Evolutionary conservation across 1,140 invertebrate species (phyloP), one percentile per base, ranked within the genome.

Genomic region (Drosophila athabasca): DNA sequence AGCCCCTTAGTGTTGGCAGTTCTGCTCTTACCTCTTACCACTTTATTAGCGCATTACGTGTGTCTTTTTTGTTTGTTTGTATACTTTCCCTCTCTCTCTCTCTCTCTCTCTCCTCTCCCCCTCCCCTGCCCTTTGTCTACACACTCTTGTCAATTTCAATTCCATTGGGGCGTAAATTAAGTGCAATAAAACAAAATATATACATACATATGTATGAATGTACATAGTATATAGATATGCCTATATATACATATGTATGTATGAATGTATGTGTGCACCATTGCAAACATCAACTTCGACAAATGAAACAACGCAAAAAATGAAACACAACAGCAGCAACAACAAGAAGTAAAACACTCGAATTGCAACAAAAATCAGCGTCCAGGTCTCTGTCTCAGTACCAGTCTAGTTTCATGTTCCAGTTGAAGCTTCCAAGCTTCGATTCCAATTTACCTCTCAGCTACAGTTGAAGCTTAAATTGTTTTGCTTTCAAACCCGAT

Each of bases 81-180:
- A 67, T 67, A 39, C 48, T 39, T 26, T 19, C 26, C 31, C 41
- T 52, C 24, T 49, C 31, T 53, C 69, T 51, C 26, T 19, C n/a
- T 24, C 46, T 43, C 48, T 60, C 53, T 51, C 9, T 19, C 22
- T 31, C 11, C 9, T n/a, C 31, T 44, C 13, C 19, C 8, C 13
- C 29, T 9, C 35, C 35, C 31, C 9, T 4, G 9, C 43, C 50
- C 57, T 44, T 43, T 44, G 0, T 4, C 11, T 4, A 13, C 11
- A 39, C 35, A 39, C 62, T 26, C 41, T 75, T 49, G 53, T 52
- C 61, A 58, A 81, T 85, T 74, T 57, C 53, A 52, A 76, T 84
- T 73, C 51, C 61, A 87, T 75, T 39, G 77, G 82, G 76, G 49
- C 62, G 73, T 74, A 87, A 87, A 85, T 78, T 78, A 68, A 71